Percentiles rank a stretch among this genome's conserved stretches.
Evolutionary conservation across 1,140 invertebrate genomes (phyloP).

Genomic region (Elymnias hypermnestra): DNA sequence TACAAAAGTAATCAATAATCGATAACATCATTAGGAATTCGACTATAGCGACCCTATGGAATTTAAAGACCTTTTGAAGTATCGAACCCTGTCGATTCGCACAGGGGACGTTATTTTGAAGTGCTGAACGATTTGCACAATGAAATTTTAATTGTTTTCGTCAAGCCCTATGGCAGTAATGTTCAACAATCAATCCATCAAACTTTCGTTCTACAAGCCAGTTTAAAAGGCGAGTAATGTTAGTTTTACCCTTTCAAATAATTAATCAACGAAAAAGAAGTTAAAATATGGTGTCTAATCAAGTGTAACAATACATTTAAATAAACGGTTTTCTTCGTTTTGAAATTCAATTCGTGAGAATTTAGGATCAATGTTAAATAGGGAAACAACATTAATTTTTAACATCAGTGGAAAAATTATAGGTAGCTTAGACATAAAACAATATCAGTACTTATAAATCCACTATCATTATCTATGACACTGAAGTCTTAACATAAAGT

Average conservation of each 20-base stretch:
- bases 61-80: constrained; percentile 4
- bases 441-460: too few relatives aligned
- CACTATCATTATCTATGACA: too few relatives aligned
- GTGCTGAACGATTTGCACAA: constrained; percentile 45
- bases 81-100: constrained; percentile 37
- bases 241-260: constrained; percentile 35
- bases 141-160: constrained; percentile 51
- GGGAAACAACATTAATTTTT: neutral
- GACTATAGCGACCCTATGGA: constrained; percentile 42
- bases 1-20: constrained; percentile 43
- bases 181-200: constrained; percentile 54
- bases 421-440: too few relatives aligned
- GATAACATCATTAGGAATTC: constrained; percentile 65
- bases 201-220: constrained; percentile 52
- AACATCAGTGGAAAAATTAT: too few relatives aligned
- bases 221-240: constrained; percentile 26
- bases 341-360: too few relatives aligned
- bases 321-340: constrained; percentile 10
- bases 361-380: too few relatives aligned
- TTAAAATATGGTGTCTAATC: constrained; percentile 5
- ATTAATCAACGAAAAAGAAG: constrained; percentile 36
- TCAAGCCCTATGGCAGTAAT: constrained; percentile 36
- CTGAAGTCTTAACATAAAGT: too few relatives aligned
- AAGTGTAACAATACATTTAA: constrained; percentile 2
- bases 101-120: constrained; percentile 34